Conservation (phyloP, 2,888 invertebrate genomes). For the Monochamus alternatus region DNA sequence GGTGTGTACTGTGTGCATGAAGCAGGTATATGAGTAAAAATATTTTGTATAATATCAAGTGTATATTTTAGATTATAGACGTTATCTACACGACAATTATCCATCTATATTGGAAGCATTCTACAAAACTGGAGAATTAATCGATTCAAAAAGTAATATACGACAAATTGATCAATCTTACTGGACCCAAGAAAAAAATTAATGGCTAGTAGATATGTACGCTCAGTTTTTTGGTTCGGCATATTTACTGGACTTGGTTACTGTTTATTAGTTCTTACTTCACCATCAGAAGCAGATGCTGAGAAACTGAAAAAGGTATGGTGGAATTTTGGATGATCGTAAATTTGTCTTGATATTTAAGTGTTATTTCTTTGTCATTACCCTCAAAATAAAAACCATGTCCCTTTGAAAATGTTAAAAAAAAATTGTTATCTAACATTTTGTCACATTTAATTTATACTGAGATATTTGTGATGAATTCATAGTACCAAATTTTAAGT, state of each 20-base stretch:
- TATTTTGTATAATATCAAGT: background rate
- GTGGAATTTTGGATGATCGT: slow-evolving; percentile 14
- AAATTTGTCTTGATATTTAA: too few relatives aligned
- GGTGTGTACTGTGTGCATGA: slow-evolving; percentile 75
- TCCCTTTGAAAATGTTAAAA: too few relatives aligned
- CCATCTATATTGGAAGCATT: slow-evolving; percentile 79
- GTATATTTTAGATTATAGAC: slow-evolving; percentile 79
- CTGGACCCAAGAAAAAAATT: slow-evolving; percentile 75
- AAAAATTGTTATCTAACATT: too few relatives aligned
- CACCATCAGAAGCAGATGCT: slow-evolving; percentile 69
- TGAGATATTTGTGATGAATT: too few relatives aligned
- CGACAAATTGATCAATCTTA: slow-evolving; percentile 74
- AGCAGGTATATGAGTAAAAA: background rate
- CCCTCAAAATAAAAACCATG: too few relatives aligned
- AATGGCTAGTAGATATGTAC: slow-evolving; percentile 65
- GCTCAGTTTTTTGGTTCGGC: slow-evolving; percentile 75
- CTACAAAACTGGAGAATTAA: slow-evolving; percentile 79
- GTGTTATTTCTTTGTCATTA: too few relatives aligned
- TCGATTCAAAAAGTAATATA: slow-evolving; percentile 71
- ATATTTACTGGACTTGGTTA: slow-evolving; percentile 77
- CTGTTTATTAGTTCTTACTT: slow-evolving; percentile 74
- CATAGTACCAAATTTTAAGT: too few relatives aligned
- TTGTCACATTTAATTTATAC: too few relatives aligned
- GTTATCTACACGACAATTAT: slow-evolving; percentile 79
- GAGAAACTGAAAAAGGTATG: slow-evolving; percentile 58